A percentile compares a stretch with the other conserved stretches of the same genome.
Conservation (phyloP, 92 coral and sea anemone genomes). For the Epizoanthus rinbou region DNA sequence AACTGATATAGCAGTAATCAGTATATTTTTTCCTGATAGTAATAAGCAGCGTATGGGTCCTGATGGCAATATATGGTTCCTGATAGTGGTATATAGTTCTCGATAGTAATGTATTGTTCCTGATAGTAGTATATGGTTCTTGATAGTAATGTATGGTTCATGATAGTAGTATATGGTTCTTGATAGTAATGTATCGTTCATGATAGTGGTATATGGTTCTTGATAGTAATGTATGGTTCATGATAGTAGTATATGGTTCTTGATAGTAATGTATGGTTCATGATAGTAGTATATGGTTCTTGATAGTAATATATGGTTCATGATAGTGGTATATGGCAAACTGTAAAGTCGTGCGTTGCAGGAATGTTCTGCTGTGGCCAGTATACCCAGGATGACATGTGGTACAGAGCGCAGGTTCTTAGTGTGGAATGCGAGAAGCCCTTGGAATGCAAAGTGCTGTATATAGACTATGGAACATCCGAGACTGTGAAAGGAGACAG, state of each 20-base stretch:
- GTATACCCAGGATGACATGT: slow-evolving; percentile 91
- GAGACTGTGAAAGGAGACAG: slow-evolving; percentile 80
- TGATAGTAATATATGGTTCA: not conserved
- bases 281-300: not conserved
- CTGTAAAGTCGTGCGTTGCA: slow-evolving; percentile 14
- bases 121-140: not conserved
- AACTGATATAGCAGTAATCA: not conserved
- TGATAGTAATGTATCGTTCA: not conserved
- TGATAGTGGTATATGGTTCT: not conserved
- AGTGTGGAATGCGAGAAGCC: slow-evolving; percentile 71
- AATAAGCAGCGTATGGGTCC: not conserved
- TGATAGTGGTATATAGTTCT: not conserved
- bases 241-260: not conserved
- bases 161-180: not conserved
- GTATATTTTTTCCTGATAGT: not conserved
- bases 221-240: not conserved
- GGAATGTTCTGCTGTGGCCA: slow-evolving; percentile 93
- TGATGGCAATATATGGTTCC: not conserved
- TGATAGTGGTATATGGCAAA: not conserved
- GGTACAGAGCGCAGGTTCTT: slow-evolving; percentile 93
- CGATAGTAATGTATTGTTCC: not conserved
- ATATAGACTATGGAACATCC: slow-evolving; percentile 94
- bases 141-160: not conserved
- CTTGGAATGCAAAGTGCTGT: slow-evolving; percentile 69
- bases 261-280: not conserved